Evolutionary conservation across 2,797 vertebrate species (phyloP).

Genomic region (Phoeniculus purpureus): DNA sequence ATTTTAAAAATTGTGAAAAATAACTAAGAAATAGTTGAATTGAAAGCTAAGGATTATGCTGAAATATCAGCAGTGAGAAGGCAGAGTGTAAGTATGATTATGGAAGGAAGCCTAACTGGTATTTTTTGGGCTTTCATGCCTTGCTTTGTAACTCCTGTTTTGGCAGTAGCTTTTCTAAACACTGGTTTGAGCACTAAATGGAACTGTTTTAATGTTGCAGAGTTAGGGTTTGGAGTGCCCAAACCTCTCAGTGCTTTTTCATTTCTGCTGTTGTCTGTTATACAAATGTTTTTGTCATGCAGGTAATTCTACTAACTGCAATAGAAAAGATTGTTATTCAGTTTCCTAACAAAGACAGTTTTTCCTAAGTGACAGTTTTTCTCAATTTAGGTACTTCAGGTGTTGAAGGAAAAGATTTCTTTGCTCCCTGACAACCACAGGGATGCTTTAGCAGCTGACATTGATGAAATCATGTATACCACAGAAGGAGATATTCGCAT

Average conservation of each 20-base stretch:
- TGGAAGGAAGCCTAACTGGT: not conserved
- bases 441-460: constrained; percentile 86
- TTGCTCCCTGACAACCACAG: constrained; percentile 82
- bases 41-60: not conserved
- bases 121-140: not conserved
- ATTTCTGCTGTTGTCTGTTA: rapidly evolving
- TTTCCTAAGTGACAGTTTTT: constrained; percentile 40
- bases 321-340: not conserved
- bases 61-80: not conserved
- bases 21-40: not conserved
- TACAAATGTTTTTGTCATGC: not conserved
- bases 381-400: constrained; percentile 83
- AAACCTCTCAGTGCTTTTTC: not conserved
- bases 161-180: not conserved
- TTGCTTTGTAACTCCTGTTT: not conserved
- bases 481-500: constrained; percentile 88
- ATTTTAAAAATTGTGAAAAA: not conserved
- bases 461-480: constrained; percentile 88
- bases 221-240: not conserved
- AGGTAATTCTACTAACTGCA: not conserved
- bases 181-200: not conserved
- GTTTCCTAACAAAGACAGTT: constrained; percentile 14
- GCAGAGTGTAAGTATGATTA: not conserved
- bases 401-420: constrained; percentile 87
- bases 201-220: not conserved